Evolutionary conservation across 2,888 invertebrate species (phyloP).

Genomic region (Cerastis rubricosa): DNA sequence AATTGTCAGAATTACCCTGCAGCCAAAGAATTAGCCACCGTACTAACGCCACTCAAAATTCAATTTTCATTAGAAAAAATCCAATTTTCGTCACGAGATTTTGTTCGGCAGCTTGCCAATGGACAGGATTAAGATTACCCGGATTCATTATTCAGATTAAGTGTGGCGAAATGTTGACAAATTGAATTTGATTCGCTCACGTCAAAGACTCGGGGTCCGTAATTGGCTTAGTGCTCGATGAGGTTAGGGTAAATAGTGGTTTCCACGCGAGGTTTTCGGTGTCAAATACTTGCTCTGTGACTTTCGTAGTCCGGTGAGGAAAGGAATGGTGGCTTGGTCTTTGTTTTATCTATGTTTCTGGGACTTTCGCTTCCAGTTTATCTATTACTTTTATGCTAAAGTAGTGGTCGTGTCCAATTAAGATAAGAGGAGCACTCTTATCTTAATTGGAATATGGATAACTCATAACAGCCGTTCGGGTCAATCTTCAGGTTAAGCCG

Average conservation of each 20-base stretch:
- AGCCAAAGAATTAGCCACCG: background rate
- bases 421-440: background rate
- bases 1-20: background rate
- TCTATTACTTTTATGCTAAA: background rate
- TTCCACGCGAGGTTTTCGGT: constrained; percentile 47
- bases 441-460: too few species aligned
- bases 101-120: constrained; percentile 57
- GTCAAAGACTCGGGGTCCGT: constrained; percentile 69
- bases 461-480: rapidly evolving
- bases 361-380: background rate
- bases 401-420: background rate
- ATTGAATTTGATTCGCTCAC: constrained; percentile 75
- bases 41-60: constrained; percentile 41
- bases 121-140: constrained; percentile 74
- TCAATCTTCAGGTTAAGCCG: background rate
- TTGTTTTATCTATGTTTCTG: background rate
- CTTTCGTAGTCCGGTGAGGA: background rate
- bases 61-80: constrained; percentile 54
- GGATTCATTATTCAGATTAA: constrained; percentile 73
- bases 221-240: constrained; percentile 72
- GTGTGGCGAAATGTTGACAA: constrained; percentile 73
- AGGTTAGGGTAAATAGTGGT: constrained; percentile 66
- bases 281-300: constrained; percentile 56
- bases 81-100: constrained; percentile 50
- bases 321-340: constrained; percentile 12